Percentiles rank a stretch among this genome's conserved stretches.
These are phyloP conservation scores for Australoheros scitulus DNA, from an alignment of 2,113 vertebrate species.

Conservation along the genomic window DNA sequence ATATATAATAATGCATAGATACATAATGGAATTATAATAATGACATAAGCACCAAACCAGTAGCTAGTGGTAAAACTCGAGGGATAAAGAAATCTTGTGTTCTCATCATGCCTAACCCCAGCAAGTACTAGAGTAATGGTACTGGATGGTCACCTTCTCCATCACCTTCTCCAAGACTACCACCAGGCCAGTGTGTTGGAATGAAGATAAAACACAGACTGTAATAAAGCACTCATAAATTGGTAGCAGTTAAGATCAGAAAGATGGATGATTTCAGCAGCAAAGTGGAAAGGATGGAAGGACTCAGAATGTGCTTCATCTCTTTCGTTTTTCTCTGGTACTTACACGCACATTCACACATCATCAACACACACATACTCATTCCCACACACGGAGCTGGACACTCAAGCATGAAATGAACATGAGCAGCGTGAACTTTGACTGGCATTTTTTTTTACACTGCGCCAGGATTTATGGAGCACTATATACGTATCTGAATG, in stretches of 20 bases:
- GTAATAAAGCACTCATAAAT: constrained; percentile 74
- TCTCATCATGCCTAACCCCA: constrained; percentile 14
- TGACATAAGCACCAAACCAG: neutral
- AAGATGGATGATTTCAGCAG: constrained; percentile 66
- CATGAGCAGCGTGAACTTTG: constrained; percentile 77
- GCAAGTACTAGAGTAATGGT: constrained; percentile 19
- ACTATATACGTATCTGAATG: constrained; percentile 68
- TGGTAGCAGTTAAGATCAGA: constrained; percentile 71
- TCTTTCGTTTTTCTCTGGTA: constrained; percentile 53
- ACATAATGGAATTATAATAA: neutral
- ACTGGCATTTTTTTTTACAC: constrained; percentile 75
- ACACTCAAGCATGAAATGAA: constrained; percentile 81
- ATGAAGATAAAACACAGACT: constrained; percentile 59
- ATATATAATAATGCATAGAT: neutral
- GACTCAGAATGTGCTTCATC: constrained; percentile 58
- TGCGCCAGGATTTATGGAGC: constrained; percentile 67
- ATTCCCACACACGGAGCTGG: constrained; percentile 49
- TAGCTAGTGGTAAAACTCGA: neutral
- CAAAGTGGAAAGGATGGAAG: constrained; percentile 66
- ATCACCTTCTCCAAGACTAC: constrained; percentile 64
- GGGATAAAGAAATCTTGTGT: neutral
- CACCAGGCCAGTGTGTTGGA: constrained; percentile 20
- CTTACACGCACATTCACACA: constrained; percentile 63
- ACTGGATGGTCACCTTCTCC: constrained; percentile 51
- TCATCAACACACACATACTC: constrained; percentile 66